phyloP scores from a whole-genome alignment of 2,797 vertebrate species.

The Denticeps clupeoides region DNA sequence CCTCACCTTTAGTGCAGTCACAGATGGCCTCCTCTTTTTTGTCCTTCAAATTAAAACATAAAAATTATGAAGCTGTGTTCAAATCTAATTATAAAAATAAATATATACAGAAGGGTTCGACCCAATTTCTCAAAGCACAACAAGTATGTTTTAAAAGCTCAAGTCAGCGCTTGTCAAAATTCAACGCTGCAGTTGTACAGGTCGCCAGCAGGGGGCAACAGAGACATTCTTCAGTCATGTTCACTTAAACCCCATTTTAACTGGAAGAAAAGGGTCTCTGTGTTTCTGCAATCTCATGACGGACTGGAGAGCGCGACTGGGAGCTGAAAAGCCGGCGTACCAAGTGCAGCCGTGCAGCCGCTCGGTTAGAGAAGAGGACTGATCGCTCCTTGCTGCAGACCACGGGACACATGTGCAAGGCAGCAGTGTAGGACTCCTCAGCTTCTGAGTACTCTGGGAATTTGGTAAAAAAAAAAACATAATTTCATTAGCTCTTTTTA shows the following conservation, averaged over 20 bases:
- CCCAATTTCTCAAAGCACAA: too few relatives aligned
- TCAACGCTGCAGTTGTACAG: too few relatives aligned
- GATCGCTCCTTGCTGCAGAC: conserved; percentile 72
- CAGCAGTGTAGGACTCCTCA: conserved; percentile 70
- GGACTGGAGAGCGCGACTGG: too few relatives aligned
- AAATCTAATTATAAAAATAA: neutral
- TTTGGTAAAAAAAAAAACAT: neutral
- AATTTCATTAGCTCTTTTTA: neutral
- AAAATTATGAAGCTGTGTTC: neutral
- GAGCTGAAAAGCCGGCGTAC: too few relatives aligned
- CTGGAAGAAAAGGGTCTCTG: too few relatives aligned
- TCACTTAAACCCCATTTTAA: too few relatives aligned
- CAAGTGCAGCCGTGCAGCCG: conserved; percentile 81
- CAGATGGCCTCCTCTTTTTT: conserved; percentile 73
- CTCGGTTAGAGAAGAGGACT: conserved; percentile 85
- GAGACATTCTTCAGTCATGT: too few relatives aligned
- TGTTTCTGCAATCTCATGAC: too few relatives aligned
- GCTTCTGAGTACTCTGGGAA: conserved; percentile 68
- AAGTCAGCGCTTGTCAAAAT: too few relatives aligned
- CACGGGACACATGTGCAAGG: conserved; percentile 69
- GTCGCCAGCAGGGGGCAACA: too few relatives aligned
- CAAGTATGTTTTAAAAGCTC: too few relatives aligned
- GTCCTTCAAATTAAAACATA: conserved; percentile 55
- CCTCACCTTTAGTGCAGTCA: conserved; percentile 85
- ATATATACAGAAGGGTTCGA: too few relatives aligned